A percentile compares a stretch with the other conserved stretches of the same genome.
Evolutionary conservation across 2,797 vertebrate genomes (phyloP).

Genomic region (Xenopus petersii): DNA sequence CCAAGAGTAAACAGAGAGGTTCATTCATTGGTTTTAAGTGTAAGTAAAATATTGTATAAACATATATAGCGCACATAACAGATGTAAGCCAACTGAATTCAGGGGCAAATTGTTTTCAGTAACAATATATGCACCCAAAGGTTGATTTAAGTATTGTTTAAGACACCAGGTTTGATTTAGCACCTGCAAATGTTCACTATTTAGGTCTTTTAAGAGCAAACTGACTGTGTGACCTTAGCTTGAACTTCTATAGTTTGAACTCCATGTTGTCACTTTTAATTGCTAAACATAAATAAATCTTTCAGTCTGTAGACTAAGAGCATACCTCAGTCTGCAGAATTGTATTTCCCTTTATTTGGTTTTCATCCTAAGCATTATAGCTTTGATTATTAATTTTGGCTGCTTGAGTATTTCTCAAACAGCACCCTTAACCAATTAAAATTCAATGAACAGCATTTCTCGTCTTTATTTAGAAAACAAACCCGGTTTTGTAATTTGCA

Average conservation of each 20-base stretch:
- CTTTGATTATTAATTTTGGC: background rate
- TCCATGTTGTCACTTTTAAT: background rate
- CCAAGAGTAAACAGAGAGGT: too few species aligned
- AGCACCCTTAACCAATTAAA: constrained; percentile 1
- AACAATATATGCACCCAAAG: too few species aligned
- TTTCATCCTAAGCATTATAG: background rate
- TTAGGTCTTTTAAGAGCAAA: background rate
- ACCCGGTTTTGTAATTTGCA: too few species aligned
- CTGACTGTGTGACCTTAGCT: background rate
- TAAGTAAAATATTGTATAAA: too few species aligned
- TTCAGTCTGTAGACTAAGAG: background rate
- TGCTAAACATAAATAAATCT: background rate
- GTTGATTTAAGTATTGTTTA: background rate
- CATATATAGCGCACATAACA: too few species aligned
- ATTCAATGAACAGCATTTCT: background rate
- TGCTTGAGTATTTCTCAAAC: background rate
- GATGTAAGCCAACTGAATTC: too few species aligned
- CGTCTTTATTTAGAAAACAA: background rate
- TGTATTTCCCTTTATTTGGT: background rate
- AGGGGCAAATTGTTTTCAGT: too few species aligned
- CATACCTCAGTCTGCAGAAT: too few species aligned
- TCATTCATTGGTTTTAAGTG: too few species aligned
- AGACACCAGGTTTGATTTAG: background rate
- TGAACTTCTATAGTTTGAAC: background rate
- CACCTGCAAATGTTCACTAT: background rate